A percentile compares a stretch with the other conserved stretches of the same genome.
These are phyloP conservation scores for Rhinophrynus dorsalis DNA, from an alignment of 2,797 vertebrate species.

Conservation along the genomic window DNA sequence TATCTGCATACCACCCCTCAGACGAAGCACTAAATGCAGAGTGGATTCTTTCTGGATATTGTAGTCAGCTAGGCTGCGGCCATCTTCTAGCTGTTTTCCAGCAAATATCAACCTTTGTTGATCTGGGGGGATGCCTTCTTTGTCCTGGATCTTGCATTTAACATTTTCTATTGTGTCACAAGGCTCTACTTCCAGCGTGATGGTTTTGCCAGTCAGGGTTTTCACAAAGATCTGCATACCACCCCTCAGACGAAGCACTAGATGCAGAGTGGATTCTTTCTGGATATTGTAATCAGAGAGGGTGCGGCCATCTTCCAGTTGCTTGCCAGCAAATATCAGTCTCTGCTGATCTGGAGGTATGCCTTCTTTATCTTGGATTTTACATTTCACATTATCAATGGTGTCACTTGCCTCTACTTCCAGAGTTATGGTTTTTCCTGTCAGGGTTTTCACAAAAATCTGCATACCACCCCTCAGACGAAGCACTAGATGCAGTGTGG, in stretches of 20 bases:
- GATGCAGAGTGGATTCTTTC: too few species aligned
- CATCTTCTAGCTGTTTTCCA: slow-evolving; percentile 32
- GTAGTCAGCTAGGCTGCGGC: slow-evolving; percentile 18
- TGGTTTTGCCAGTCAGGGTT: slow-evolving; percentile 90
- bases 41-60: slow-evolving; percentile 55
- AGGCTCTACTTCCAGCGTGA: slow-evolving; percentile 91
- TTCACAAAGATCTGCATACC: slow-evolving; percentile 89
- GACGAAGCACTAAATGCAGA: too few species aligned
- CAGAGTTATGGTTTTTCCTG: too few species aligned
- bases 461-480: too few species aligned
- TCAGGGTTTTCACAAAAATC: too few species aligned
- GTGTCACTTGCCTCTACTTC: too few species aligned
- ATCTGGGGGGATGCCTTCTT: slow-evolving; percentile 35
- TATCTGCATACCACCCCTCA: too few species aligned
- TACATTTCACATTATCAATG: too few species aligned
- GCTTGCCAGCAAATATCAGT: not conserved
- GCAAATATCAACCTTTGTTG: slow-evolving; percentile 39
- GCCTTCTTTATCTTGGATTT: too few species aligned
- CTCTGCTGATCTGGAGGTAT: not conserved
- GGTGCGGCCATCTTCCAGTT: slow-evolving; percentile 18
- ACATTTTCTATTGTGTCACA: slow-evolving; percentile 27
- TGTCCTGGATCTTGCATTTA: slow-evolving; percentile 23
- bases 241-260: too few species aligned
- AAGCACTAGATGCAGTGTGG: too few species aligned
- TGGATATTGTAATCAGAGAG: too few species aligned